A percentile compares a stretch with the other conserved stretches of the same genome.
Evolutionary conservation across 2,888 invertebrate genomes (phyloP).

Genomic region (Heterodera filipjevi): DNA sequence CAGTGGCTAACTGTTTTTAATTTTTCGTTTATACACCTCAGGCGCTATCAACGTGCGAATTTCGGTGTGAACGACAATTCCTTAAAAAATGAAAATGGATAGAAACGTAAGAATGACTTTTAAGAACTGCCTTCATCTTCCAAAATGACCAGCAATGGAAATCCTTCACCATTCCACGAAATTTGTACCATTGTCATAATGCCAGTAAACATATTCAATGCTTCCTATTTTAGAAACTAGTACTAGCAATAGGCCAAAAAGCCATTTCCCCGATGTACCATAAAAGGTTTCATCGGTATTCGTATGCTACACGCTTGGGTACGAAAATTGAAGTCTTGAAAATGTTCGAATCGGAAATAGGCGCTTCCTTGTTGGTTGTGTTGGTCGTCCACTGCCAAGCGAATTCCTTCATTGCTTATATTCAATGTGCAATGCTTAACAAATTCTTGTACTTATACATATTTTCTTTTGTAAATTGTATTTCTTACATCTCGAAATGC

Average conservation of each 20-base stretch:
- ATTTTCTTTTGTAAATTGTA: background rate
- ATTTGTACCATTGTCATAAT: conserved; percentile 25
- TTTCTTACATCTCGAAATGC: conserved; percentile 33
- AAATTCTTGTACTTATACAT: too few species aligned
- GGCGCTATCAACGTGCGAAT: conserved; percentile 21
- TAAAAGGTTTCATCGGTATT: conserved; percentile 18
- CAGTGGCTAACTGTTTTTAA: background rate
- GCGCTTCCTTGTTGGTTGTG: conserved; percentile 39
- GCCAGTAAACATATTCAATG: conserved; percentile 35
- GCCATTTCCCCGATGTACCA: background rate
- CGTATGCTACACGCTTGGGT: conserved; percentile 21
- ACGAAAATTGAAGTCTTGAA: conserved; percentile 30
- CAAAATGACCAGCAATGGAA: conserved; percentile 26
- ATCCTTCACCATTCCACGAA: conserved; percentile 33
- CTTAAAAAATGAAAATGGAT: conserved; percentile 2
- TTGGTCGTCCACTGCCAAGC: conserved; percentile 38
- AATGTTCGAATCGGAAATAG: conserved; percentile 33
- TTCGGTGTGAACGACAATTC: conserved; percentile 19
- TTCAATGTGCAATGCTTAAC: conserved; percentile 34
- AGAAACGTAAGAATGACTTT: background rate
- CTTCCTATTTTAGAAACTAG: conserved; percentile 31
- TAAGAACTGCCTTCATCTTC: conserved; percentile 33
- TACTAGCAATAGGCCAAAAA: too few species aligned
- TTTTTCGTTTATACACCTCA: background rate
- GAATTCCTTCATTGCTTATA: conserved; percentile 28